A percentile compares a stretch with the other conserved stretches of the same genome.
Evolutionary conservation across 2,888 invertebrate species (phyloP).

Genomic region (Lobophora halterata): DNA sequence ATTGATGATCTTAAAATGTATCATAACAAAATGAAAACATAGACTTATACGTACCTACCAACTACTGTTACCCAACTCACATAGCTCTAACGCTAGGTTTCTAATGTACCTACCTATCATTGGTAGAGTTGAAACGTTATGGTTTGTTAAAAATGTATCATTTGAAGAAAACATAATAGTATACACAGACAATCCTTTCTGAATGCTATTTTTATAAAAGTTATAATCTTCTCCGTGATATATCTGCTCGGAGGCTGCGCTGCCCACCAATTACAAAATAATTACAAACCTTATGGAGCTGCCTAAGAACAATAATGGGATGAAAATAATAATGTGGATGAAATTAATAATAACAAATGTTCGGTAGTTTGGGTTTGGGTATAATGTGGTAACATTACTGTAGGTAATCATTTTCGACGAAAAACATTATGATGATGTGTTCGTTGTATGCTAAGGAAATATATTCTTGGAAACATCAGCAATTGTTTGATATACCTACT

Average conservation of each 20-base stretch:
- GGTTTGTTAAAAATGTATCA: background rate
- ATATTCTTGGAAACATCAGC: conserved; percentile 12
- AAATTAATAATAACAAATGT: too few species aligned
- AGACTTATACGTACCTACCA: too few species aligned
- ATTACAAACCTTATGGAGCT: conserved; percentile 60
- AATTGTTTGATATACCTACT: too few species aligned
- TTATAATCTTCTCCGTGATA: conserved; percentile 51
- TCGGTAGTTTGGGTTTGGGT: conserved; percentile 15
- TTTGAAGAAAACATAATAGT: background rate
- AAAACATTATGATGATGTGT: conserved; percentile 17
- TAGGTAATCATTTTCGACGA: conserved; percentile 11
- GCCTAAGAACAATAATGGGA: conserved; percentile 37
- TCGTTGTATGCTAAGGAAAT: conserved; percentile 15
- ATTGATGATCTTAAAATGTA: too few species aligned
- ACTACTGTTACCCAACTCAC: too few species aligned
- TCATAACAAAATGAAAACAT: too few species aligned
- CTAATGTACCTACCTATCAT: too few species aligned
- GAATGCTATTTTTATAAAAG: conserved; percentile 9
- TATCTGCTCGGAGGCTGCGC: conserved; percentile 62
- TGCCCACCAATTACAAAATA: conserved; percentile 73
- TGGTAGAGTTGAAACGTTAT: too few species aligned
- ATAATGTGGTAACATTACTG: conserved; percentile 14
- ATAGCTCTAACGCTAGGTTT: too few species aligned
- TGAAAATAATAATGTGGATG: too few species aligned
- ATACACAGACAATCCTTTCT: conserved; percentile 8